Evolutionary conservation across 2,797 vertebrate genomes (phyloP), one percentile per base, ranked within the genome.

Genomic region (Chelon auratus): DNA sequence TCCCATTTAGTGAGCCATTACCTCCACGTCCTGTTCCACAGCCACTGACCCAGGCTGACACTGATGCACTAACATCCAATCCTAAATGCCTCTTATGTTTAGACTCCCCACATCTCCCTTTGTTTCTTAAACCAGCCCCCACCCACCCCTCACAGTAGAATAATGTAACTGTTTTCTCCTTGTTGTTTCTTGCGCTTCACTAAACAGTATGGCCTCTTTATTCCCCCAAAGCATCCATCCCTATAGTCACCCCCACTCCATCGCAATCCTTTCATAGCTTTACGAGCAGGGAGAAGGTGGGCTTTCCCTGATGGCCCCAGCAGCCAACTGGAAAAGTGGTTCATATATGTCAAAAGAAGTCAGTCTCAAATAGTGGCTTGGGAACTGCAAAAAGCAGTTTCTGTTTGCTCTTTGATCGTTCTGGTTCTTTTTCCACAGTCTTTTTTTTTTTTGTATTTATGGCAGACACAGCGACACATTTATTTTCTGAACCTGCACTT

Each of bases 1-100:
- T 91, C 87, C 89, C 87, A 92, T 91, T 92, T 89, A 81, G 80
- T 80, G 87, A 92, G 83, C 85, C 82, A 88, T 91, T 92, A 92
- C 87, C 82, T 86, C 79, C 74, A 73, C 57, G 7, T 77, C 69
- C 66, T 72, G 81, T 67, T 84, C 73, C 62, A 64, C 68, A 87
- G 77, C 81, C 77, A 72, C 74, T 93, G 93, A 94, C 93, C 93
- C 85, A 52, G 68, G 66, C 73, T 80, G 88, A 91, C 92, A 91
- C 85, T 55, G 77, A 86, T 78, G 83, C 30, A 62, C 84, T 81
- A 87, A 92, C 86, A 90, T 91, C 89, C 87, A 88, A 89, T 89
- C 92, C 92, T 87, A 93, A 95, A 93, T 85, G 84, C 73, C 78
- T 85, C 84, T 85, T 83, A 90, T 91, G 90, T 88, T 91, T 80